Evolutionary conservation across 2,797 vertebrate species (phyloP).

Genomic region (Mormyrus hasselquistii): DNA sequence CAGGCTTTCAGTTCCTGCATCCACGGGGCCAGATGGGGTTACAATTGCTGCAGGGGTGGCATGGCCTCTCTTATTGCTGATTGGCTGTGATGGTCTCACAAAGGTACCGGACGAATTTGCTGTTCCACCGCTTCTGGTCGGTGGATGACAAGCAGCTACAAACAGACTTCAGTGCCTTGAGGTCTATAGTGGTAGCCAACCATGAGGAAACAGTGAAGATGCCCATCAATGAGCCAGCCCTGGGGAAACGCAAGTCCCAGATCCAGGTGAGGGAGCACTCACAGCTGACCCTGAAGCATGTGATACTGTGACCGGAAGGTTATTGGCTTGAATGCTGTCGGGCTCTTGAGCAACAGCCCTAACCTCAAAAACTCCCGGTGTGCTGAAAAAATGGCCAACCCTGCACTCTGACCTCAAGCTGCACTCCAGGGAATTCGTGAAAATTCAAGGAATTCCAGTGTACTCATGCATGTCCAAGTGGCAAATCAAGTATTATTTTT

Average conservation of each 20-base stretch:
- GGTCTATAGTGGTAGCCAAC: conserved; percentile 91
- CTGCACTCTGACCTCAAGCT: neutral
- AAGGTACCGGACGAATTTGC: conserved; percentile 87
- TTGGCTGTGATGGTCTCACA: neutral
- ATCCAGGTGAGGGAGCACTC: conserved; percentile 74
- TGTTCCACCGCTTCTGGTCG: conserved; percentile 97
- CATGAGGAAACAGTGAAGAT: conserved; percentile 94
- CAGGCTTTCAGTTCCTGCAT: neutral
- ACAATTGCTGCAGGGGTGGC: neutral
- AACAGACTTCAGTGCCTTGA: conserved; percentile 86
- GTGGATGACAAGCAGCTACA: conserved; percentile 95
- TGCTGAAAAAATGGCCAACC: neutral
- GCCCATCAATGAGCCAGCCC: conserved; percentile 92
- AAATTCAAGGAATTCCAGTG: neutral
- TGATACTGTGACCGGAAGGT: neutral
- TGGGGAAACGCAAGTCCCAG: conserved; percentile 86
- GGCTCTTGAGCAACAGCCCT: neutral
- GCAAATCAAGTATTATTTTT: neutral
- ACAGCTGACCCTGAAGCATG: neutral
- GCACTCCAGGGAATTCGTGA: neutral
- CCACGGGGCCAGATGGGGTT: neutral
- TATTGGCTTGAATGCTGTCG: neutral
- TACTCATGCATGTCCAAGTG: neutral
- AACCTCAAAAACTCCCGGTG: neutral
- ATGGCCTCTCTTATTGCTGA: neutral